A percentile compares a stretch with the other conserved stretches of the same genome.
These are phyloP conservation scores for Lasioglossum zephyrum DNA, from an alignment of 2,888 invertebrate species.

Conservation along the genomic window DNA sequence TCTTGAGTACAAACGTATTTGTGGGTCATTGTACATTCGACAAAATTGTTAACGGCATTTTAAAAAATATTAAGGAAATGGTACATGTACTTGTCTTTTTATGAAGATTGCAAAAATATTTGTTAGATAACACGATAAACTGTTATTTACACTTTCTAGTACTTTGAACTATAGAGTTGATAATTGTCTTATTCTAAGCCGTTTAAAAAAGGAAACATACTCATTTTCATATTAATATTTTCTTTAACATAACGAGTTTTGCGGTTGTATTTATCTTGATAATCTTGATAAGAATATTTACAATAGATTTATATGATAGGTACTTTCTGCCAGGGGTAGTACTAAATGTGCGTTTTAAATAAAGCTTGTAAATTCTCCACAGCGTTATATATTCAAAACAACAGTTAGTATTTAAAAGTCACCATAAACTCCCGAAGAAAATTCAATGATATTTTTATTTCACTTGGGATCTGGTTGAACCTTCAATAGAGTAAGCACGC, in stretches of 20 bases:
- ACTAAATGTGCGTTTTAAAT: background rate
- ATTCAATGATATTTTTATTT: background rate
- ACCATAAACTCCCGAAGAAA: background rate
- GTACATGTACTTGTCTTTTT: background rate
- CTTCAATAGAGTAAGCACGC: background rate
- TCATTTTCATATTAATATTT: background rate
- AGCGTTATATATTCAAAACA: background rate
- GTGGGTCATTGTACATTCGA: too few relatives aligned
- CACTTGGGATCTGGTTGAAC: background rate
- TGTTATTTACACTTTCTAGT: background rate
- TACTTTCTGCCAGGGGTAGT: background rate
- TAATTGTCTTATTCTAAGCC: background rate
- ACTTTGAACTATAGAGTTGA: background rate
- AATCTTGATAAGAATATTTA: too few relatives aligned
- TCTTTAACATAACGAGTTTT: background rate
- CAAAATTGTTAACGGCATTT: slow-evolving; percentile 2
- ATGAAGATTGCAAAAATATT: background rate
- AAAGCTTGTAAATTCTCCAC: background rate
- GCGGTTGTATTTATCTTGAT: background rate
- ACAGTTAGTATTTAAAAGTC: background rate
- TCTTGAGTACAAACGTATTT: background rate
- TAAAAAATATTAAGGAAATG: background rate
- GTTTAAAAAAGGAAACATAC: background rate
- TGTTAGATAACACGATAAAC: background rate
- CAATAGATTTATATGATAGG: slow-evolving; percentile 1